A percentile compares a stretch with the other conserved stretches of the same genome.
phyloP scores from a whole-genome alignment of 2,113 vertebrate genomes.

The Chunga burmeisteri region DNA sequence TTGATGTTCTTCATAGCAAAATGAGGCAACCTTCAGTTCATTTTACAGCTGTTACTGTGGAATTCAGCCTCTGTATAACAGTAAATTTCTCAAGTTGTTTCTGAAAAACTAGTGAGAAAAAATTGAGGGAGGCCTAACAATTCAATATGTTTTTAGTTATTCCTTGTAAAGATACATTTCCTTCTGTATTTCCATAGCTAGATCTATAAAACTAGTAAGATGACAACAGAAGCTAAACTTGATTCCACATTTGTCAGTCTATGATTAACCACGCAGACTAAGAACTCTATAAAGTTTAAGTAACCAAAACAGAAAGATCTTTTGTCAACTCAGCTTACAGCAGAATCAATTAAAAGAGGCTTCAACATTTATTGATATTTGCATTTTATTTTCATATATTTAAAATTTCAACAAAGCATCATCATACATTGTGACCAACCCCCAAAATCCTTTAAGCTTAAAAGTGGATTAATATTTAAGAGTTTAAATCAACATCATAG shows the following conservation, averaged over 20 bases:
- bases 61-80: background rate
- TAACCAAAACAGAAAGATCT: background rate
- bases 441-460: background rate
- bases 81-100: background rate
- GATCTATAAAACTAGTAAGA: background rate
- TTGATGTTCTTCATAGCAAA: background rate
- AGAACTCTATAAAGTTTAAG: background rate
- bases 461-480: background rate
- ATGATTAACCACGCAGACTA: background rate
- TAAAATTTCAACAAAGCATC: background rate
- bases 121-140: background rate
- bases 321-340: background rate
- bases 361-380: background rate
- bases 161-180: background rate
- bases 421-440: background rate
- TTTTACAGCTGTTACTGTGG: background rate
- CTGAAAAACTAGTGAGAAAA: background rate
- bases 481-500: background rate
- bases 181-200: background rate
- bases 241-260: background rate
- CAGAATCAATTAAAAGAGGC: background rate
- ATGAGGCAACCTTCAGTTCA: background rate
- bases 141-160: background rate
- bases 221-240: background rate
- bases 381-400: conserved; percentile 38